A percentile compares a stretch with the other conserved stretches of the same genome.
Evolutionary conservation across 2,113 vertebrate species (phyloP).

Genomic region (Eulemur rufifrons): DNA sequence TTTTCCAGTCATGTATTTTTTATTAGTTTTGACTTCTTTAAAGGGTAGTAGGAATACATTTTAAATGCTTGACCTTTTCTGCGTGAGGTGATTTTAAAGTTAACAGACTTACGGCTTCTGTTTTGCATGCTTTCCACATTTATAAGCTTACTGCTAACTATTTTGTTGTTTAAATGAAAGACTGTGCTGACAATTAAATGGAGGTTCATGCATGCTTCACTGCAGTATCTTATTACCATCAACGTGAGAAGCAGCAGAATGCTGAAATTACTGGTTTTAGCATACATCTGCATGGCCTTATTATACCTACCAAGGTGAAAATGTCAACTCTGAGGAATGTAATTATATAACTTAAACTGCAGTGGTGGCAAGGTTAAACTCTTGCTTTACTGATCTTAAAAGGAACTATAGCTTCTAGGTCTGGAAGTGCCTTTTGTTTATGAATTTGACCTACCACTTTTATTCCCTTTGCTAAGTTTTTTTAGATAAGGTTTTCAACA

Average conservation of each 20-base stretch:
- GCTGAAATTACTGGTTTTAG: constrained; percentile 79
- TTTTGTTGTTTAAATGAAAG: constrained; percentile 83
- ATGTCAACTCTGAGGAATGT: constrained; percentile 71
- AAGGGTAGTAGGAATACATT: neutral
- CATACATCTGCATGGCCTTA: constrained; percentile 77
- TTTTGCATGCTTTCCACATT: constrained; percentile 78
- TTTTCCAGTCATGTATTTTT: constrained; percentile 39
- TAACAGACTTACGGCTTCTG: constrained; percentile 51
- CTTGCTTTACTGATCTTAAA: constrained; percentile 73
- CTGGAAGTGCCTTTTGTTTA: constrained; percentile 53
- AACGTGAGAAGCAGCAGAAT: constrained; percentile 73
- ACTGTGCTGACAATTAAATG: constrained; percentile 80
- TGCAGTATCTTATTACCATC: constrained; percentile 78
- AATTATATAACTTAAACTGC: constrained; percentile 79
- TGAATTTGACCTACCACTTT: constrained; percentile 47
- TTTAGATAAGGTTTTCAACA: constrained; percentile 52
- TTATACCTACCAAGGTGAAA: constrained; percentile 83
- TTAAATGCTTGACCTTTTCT: neutral
- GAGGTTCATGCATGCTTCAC: constrained; percentile 73
- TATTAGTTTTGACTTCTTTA: constrained; percentile 39
- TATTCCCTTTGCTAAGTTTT: neutral
- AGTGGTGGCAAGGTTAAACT: constrained; percentile 72
- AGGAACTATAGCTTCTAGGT: constrained; percentile 42
- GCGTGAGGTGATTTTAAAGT: constrained; percentile 20
- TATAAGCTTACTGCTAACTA: constrained; percentile 76